A percentile compares a stretch with the other conserved stretches of the same genome.
Evolutionary conservation across 1,140 invertebrate species (phyloP).

Genomic region (Drosophila erecta): DNA sequence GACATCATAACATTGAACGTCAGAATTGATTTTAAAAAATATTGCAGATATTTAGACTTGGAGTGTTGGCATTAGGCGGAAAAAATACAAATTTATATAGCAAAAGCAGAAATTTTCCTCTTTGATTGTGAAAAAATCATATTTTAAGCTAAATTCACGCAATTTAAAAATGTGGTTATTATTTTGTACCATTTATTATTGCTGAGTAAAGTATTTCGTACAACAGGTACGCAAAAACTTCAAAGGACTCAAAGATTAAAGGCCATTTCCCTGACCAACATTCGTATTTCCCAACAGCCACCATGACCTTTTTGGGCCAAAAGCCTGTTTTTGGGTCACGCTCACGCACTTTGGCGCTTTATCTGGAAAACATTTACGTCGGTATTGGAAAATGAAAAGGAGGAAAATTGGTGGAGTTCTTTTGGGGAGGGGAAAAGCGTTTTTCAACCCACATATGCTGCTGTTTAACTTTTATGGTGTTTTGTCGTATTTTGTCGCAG

Average conservation of each 20-base stretch:
- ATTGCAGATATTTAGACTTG: too few species aligned
- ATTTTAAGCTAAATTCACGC: too few species aligned
- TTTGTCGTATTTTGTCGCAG: slow-evolving; percentile 70
- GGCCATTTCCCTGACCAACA: slow-evolving; percentile 33
- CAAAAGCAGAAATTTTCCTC: too few species aligned
- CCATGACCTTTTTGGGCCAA: slow-evolving; percentile 53
- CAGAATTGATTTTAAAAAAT: background rate
- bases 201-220: slow-evolving; percentile 3
- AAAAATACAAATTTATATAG: too few species aligned
- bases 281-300: slow-evolving; percentile 20
- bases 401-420: slow-evolving; percentile 58
- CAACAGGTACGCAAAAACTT: slow-evolving; percentile 27
- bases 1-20: too few species aligned
- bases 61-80: background rate
- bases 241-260: slow-evolving; percentile 41
- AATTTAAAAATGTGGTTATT: too few species aligned
- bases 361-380: slow-evolving; percentile 67
- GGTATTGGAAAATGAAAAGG: slow-evolving; percentile 19
- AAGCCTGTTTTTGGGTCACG: slow-evolving; percentile 36
- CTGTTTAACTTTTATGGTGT: slow-evolving; percentile 77
- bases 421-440: slow-evolving; percentile 26
- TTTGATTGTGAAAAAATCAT: too few species aligned
- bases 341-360: slow-evolving; percentile 70
- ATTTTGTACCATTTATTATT: too few species aligned
- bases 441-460: slow-evolving; percentile 59